A percentile compares a stretch with the other conserved stretches of the same genome.
These are phyloP conservation scores for Bombycilla garrulus DNA, from an alignment of 2,113 vertebrate species.

Conservation along the genomic window DNA sequence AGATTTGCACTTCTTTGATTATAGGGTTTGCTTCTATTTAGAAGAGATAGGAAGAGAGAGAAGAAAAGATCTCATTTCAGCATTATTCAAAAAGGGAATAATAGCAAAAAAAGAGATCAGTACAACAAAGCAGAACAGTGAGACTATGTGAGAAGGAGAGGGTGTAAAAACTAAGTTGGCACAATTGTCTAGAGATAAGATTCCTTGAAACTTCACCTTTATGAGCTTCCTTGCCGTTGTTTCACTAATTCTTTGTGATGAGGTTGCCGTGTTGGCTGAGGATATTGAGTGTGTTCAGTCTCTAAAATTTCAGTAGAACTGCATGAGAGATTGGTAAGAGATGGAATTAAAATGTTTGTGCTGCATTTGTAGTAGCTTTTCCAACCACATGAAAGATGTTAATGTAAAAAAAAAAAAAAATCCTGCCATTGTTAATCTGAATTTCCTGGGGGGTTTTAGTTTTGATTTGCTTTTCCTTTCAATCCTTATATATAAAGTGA, in stretches of 20 bases:
- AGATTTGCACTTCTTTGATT: not conserved
- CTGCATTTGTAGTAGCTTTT: not conserved
- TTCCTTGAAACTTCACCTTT: not conserved
- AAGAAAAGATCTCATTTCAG: not conserved
- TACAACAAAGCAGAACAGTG: not conserved
- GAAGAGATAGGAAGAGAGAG: not conserved
- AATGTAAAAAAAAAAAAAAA: not conserved
- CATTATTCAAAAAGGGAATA: constrained; percentile 2
- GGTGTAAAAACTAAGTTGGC: not conserved
- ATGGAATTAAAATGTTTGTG: not conserved
- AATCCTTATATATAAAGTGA: not conserved
- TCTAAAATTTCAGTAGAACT: not conserved
- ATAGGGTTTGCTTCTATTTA: not conserved
- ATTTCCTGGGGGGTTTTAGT: not conserved
- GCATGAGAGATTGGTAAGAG: not conserved
- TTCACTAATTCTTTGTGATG: not conserved
- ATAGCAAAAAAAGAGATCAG: not conserved
- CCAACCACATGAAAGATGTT: not conserved
- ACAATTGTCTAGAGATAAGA: not conserved
- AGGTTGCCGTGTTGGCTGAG: not conserved
- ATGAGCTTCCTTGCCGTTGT: not conserved
- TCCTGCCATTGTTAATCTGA: not conserved
- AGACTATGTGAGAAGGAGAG: not conserved
- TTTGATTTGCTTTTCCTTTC: not conserved
- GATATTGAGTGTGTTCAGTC: not conserved